phyloP scores from a whole-genome alignment of 2,113 vertebrate species.

The Ptilonorhynchus violaceus region DNA sequence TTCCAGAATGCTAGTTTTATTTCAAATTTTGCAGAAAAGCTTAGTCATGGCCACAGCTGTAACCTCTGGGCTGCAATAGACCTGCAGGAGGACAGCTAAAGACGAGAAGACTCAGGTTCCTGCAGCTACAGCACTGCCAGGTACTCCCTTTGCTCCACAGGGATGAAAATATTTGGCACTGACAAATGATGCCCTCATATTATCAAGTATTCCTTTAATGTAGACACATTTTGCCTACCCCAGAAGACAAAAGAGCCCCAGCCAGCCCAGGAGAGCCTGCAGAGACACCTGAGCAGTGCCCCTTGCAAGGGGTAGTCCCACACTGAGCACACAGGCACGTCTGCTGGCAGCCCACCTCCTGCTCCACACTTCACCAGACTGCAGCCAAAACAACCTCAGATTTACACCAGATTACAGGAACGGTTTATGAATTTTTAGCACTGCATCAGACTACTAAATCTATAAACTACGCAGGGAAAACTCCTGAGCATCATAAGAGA shows the following conservation, averaged over 20 bases:
- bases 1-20: neutral
- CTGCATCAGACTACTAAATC: neutral
- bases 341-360: neutral
- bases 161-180: neutral
- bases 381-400: neutral
- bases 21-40: neutral
- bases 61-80: neutral
- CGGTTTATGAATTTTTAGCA: neutral
- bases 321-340: fast-evolving
- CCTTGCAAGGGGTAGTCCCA: neutral
- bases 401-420: neutral
- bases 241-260: neutral
- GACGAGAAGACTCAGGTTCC: neutral
- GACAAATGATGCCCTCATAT: neutral
- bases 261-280: fast-evolving
- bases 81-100: neutral
- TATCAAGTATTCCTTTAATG: neutral
- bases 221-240: neutral
- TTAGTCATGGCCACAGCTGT: neutral
- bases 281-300: neutral
- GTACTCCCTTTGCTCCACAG: neutral
- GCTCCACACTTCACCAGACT: neutral
- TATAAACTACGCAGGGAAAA: neutral
- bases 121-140: neutral
- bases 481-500: neutral